A percentile compares a stretch with the other conserved stretches of the same genome.
Evolutionary conservation across 2,113 vertebrate genomes (phyloP).

Genomic region (Hirundichthys speculiger): DNA sequence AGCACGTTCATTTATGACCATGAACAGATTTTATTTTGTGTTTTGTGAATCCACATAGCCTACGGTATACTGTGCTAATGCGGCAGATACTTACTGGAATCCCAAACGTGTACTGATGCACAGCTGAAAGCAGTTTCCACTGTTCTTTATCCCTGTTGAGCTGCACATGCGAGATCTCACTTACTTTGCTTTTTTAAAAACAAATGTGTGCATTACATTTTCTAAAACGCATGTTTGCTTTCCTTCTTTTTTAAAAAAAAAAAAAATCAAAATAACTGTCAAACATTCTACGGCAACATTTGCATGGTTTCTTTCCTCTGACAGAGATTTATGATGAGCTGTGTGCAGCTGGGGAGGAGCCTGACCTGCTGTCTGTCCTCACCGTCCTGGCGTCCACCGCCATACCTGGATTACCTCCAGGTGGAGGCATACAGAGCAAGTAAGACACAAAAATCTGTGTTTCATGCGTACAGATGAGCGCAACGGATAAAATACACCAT

Average conservation of each 20-base stretch:
- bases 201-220: not conserved
- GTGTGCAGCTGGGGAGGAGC: constrained; percentile 70
- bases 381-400: constrained; percentile 77
- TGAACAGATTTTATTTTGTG: not conserved
- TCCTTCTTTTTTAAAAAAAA: too few relatives aligned
- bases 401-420: constrained; percentile 84
- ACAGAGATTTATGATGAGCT: constrained; percentile 83
- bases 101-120: too few relatives aligned
- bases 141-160: too few relatives aligned
- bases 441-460: constrained; percentile 57
- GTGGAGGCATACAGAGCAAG: constrained; percentile 87
- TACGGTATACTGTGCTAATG: too few relatives aligned
- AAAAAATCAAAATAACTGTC: too few relatives aligned
- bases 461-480: not conserved
- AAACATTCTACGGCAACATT: too few relatives aligned
- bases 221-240: not conserved
- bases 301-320: constrained; percentile 8
- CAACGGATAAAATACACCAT: not conserved
- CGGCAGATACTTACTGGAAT: too few relatives aligned
- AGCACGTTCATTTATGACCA: not conserved
- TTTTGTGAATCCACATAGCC: not conserved
- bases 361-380: constrained; percentile 81
- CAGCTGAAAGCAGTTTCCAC: too few relatives aligned
- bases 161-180: too few relatives aligned
- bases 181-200: too few relatives aligned